A percentile compares a stretch with the other conserved stretches of the same genome.
Evolutionary conservation across 2,888 invertebrate species (phyloP).

Genomic region (Neoitamus cyanurus): DNA sequence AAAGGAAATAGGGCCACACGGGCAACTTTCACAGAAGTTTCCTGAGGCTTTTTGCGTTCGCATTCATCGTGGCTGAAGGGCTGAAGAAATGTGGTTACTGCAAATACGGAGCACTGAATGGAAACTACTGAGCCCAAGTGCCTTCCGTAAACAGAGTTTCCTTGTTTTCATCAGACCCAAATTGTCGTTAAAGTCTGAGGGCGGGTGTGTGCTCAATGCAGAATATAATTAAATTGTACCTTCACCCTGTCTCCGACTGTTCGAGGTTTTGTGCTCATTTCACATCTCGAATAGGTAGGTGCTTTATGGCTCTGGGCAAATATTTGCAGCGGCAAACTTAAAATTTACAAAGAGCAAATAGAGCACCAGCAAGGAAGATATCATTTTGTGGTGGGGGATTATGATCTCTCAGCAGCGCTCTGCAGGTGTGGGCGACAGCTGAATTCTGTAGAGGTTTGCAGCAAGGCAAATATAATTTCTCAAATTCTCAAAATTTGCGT

Average conservation of each 20-base stretch:
- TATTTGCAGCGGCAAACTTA: slow-evolving; percentile 13
- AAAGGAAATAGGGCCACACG: slow-evolving; percentile 20
- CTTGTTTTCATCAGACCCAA: slow-evolving; percentile 33
- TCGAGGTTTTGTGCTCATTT: background rate
- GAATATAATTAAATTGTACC: slow-evolving; percentile 39
- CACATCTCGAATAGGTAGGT: background rate
- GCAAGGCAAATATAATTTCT: background rate
- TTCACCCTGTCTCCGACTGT: background rate
- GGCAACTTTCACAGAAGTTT: background rate
- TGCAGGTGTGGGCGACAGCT: background rate
- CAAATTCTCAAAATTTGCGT: background rate
- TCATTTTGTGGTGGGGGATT: background rate
- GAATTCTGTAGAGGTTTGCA: background rate
- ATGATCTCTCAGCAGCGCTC: background rate
- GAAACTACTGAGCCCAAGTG: slow-evolving; percentile 22
- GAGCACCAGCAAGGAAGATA: background rate
- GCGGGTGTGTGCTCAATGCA: background rate
- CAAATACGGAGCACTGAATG: background rate
- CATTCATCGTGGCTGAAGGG: background rate
- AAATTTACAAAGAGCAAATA: background rate
- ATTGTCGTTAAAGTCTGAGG: slow-evolving; percentile 4
- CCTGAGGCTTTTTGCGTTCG: background rate
- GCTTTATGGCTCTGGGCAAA: background rate
- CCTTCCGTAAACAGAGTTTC: slow-evolving; percentile 33
- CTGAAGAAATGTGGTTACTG: slow-evolving; percentile 33